phyloP scores from a whole-genome alignment of 2,888 invertebrate genomes.

The Cabera pusaria region DNA sequence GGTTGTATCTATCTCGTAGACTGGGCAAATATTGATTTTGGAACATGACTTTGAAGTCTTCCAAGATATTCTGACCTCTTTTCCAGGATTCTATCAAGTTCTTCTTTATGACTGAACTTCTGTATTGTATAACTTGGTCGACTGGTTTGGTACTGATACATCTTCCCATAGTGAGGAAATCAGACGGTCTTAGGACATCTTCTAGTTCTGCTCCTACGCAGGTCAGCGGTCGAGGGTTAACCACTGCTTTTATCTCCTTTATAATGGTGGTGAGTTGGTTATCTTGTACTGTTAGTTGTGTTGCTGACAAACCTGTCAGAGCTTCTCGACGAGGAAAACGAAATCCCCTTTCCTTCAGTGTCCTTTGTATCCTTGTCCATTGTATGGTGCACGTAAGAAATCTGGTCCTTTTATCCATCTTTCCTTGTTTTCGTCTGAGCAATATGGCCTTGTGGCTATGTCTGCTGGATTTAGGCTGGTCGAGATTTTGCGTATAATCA shows the following conservation, averaged over 20 bases:
- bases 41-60: slow-evolving; percentile 10
- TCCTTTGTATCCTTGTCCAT: background rate
- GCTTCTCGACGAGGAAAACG: too few relatives aligned
- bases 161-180: background rate
- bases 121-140: too few relatives aligned
- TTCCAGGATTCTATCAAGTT: slow-evolving; percentile 2
- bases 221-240: slow-evolving; percentile 1
- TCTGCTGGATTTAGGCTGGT: slow-evolving; percentile 12
- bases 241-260: slow-evolving; percentile 1
- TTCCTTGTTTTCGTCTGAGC: background rate
- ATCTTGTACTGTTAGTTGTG: background rate
- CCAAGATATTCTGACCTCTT: background rate
- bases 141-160: background rate
- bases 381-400: slow-evolving; percentile 16
- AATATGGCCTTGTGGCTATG: slow-evolving; percentile 11
- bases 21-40: background rate
- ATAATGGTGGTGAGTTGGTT: background rate
- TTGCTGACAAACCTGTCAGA: background rate
- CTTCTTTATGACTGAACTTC: background rate
- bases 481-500: slow-evolving; percentile 20
- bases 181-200: background rate
- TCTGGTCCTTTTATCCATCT: slow-evolving; percentile 7
- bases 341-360: too few relatives aligned
- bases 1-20: slow-evolving; percentile 1
- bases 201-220: background rate